Evolutionary conservation across 2,113 vertebrate genomes (phyloP).

Genomic region (Capra hircus): DNA sequence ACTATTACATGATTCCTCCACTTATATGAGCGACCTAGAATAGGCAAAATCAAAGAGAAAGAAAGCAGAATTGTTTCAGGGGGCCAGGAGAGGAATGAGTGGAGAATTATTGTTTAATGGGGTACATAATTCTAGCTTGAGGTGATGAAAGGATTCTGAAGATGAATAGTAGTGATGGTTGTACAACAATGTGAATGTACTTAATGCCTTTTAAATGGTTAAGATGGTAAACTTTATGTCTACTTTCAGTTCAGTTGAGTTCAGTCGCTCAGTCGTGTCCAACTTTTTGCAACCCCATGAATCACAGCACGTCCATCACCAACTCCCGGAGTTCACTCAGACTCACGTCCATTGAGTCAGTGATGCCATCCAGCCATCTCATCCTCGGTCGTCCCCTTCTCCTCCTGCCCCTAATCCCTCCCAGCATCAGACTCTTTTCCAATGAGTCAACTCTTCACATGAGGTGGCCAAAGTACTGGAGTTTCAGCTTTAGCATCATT

Average conservation of each 20-base stretch:
- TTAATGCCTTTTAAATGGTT: not conserved
- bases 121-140: not conserved
- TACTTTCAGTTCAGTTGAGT: not conserved
- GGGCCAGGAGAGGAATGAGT: not conserved
- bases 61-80: not conserved
- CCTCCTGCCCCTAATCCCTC: too few relatives aligned
- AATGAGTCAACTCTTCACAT: accelerated
- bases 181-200: not conserved
- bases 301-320: not conserved
- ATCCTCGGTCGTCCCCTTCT: not conserved
- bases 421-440: too few relatives aligned
- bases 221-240: not conserved
- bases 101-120: not conserved
- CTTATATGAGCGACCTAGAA: not conserved
- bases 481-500: too few relatives aligned
- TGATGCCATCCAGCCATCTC: not conserved
- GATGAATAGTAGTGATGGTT: not conserved
- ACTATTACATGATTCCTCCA: not conserved
- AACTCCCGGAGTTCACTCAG: accelerated
- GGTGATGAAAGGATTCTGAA: not conserved
- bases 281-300: not conserved
- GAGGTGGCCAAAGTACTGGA: too few relatives aligned
- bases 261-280: accelerated
- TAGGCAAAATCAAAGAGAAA: not conserved
- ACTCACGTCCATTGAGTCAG: not conserved